Percentiles rank a stretch among this genome's conserved stretches.
These are phyloP conservation scores for Bucco capensis DNA, from an alignment of 2,113 vertebrate species.

Conservation along the genomic window DNA sequence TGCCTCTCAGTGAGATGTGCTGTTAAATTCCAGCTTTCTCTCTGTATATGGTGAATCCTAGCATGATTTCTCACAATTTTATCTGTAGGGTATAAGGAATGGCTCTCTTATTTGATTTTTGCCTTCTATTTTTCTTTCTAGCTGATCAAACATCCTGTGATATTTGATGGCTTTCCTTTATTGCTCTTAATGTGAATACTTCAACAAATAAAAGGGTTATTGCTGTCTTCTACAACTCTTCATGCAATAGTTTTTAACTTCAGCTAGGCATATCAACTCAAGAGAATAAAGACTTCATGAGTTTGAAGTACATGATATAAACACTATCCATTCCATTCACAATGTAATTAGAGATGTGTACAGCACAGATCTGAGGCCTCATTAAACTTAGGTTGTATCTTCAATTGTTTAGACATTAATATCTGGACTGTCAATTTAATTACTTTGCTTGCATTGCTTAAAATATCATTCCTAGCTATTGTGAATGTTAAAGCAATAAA, in stretches of 20 bases:
- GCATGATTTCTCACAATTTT: neutral
- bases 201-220: neutral
- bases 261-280: neutral
- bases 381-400: neutral
- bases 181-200: neutral
- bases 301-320: neutral
- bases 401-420: neutral
- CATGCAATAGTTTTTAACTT: neutral
- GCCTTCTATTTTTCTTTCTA: neutral
- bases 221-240: neutral
- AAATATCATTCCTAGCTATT: neutral
- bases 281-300: neutral
- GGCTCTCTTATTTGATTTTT: neutral
- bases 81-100: neutral
- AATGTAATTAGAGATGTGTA: neutral
- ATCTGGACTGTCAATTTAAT: neutral
- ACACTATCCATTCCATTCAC: neutral
- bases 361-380: neutral
- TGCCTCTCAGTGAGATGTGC: neutral
- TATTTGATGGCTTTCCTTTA: neutral
- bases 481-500: neutral
- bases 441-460: neutral
- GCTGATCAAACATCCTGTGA: neutral
- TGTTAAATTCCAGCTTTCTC: neutral
- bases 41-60: neutral